Evolutionary conservation across 2,113 vertebrate species (phyloP).

Genomic region (Centropristis striata): DNA sequence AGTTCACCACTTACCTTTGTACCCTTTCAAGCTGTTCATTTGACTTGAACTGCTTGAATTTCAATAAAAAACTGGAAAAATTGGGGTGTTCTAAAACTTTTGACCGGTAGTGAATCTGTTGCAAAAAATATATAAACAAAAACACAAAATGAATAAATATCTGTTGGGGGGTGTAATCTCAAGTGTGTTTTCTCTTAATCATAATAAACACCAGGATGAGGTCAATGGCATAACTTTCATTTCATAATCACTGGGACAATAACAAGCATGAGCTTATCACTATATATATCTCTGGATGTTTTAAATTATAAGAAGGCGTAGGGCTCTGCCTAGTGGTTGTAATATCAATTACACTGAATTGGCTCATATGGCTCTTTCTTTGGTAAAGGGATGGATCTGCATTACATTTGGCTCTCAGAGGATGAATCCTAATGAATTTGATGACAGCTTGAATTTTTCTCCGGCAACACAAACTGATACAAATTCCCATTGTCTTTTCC

Average conservation of each 20-base stretch:
- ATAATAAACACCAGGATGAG: neutral
- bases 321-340: conserved; percentile 73
- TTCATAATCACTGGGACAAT: conserved; percentile 3
- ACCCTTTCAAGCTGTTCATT: no score
- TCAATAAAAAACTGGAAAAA: no score
- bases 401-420: conserved; percentile 28
- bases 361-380: conserved; percentile 1
- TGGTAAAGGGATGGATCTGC: conserved; percentile 9
- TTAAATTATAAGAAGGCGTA: conserved; percentile 36
- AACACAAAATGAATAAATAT: neutral
- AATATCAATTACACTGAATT: conserved; percentile 62
- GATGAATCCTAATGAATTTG: neutral
- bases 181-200: neutral
- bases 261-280: conserved; percentile 14
- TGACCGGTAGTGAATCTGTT: no score
- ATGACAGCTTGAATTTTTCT: neutral
- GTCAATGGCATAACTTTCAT: neutral
- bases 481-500: neutral
- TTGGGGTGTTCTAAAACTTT: no score
- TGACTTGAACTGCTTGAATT: no score
- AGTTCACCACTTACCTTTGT: no score
- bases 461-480: neutral
- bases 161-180: neutral
- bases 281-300: neutral
- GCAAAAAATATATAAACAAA: neutral